Base-by-base conservation (phyloP, 2,888 invertebrate genomes). In the Parelbella ahira region DNA sequence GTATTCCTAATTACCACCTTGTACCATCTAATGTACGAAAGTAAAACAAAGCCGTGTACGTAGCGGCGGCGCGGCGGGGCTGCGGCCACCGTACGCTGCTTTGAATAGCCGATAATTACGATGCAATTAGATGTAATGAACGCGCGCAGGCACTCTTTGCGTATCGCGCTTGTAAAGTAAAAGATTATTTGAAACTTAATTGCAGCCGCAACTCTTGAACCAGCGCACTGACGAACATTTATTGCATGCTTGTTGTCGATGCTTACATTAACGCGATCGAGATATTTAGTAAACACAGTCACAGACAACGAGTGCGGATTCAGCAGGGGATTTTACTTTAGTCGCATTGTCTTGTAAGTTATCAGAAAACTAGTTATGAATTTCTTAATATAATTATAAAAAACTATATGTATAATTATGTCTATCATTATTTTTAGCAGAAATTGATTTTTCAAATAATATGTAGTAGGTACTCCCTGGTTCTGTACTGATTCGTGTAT, bases 101-200 rank as follows among this genome's bases (percentile, higher is more conserved):
- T 70, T 68, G 63, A 68, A 75, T 63, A 68, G 63, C 60, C 63
- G 66, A 73, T 75, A 77, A 79, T 77, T 72, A 68, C 60, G 60
- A 63, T 56, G 74, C 71, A 71, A 79, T 79, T 76, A 76, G 61
- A 58, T 61, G 63, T 68, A 73, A 76, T 78, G 69, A 67, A 67
- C 63, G 65, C 63, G 54, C 55, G 50, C 54, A 56, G 52, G 50
- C 56, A 58, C 51, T 57, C 56, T 56, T 54, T 50, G 53, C 48
- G 51, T 43, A 43, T 43, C 42, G 12, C 29, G 42, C 36, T 36
- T 43, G 36, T 43, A 36, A n/a, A 36, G 29, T 43, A 36, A 36
- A 43, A 68, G 56, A 66, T 62, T 63, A 62, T 63, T 63, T 64
- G 56, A 56, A 58, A 61, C 56, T 55, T 67, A 67, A 68, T 66